phyloP scores from a whole-genome alignment of 2,113 vertebrate genomes.

The Sturnira hondurensis region DNA sequence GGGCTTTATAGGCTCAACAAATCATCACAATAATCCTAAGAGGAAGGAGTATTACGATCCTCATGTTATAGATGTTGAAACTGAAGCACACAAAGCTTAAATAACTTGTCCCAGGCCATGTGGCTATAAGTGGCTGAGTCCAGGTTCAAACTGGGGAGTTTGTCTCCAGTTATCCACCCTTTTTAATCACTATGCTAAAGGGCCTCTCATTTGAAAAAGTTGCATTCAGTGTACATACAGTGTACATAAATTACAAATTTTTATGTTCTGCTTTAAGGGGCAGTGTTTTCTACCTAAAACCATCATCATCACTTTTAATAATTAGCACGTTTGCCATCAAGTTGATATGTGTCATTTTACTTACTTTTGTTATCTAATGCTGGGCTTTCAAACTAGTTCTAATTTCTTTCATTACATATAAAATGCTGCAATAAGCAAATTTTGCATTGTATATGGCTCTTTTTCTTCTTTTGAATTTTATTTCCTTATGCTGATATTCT shows the following conservation, averaged over 20 bases:
- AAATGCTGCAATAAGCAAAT: background rate
- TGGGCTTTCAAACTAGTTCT: background rate
- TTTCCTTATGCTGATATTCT: background rate
- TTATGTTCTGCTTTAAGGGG: background rate
- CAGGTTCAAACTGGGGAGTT: background rate
- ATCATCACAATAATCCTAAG: background rate
- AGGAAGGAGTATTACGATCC: background rate
- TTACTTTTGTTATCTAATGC: background rate
- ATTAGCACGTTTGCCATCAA: background rate
- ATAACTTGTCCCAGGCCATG: background rate
- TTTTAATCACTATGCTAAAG: background rate
- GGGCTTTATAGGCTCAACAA: background rate
- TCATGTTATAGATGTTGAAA: background rate
- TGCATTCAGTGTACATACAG: background rate
- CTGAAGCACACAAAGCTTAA: background rate
- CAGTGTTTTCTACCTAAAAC: background rate
- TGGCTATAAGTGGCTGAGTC: rapidly evolving
- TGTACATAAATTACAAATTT: background rate
- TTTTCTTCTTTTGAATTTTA: conserved; percentile 28
- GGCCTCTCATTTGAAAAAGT: background rate
- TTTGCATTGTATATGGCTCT: background rate
- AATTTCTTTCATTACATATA: background rate
- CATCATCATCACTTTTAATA: background rate
- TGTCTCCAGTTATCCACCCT: background rate
- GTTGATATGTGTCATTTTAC: background rate